Base-by-base conservation (phyloP, 2,797 vertebrate species). In the Petrocephalus schoutedeni region DNA sequence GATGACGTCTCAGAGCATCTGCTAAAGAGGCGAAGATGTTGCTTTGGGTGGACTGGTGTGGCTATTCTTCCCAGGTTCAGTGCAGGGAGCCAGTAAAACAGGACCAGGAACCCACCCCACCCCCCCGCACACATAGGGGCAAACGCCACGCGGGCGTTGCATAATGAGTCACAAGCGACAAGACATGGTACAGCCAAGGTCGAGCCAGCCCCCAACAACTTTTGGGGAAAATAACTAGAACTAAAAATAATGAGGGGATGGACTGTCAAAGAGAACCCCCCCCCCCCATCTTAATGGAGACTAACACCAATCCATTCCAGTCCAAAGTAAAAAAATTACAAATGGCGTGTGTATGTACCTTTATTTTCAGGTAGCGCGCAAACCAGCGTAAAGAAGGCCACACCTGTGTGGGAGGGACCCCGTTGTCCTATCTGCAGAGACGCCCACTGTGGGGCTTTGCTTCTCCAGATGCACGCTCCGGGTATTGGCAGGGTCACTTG, bases 121-220 rank as follows among this genome's bases (percentile, higher is more conserved):
- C 88, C 84, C 59, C 77, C 53, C 86, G 49, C 4, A 32, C 23
- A n/a, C 61, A 67, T 28, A 57, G 71, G 14, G 45, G 87, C 89
- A 71, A 87, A 89, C 58, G 56, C 82, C 88, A 90, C 86, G 87
- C 23, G 16, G 74, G 84, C 58, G 80, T 89, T 71, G 58, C 88
- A 61, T 87, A 90, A 89, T 32, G 85, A 89, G 86, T 89, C 71
- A 90, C 87, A 84, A 87, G 88, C 89, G 88, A 90, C 89, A 87
- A 88, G 49, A 28, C 45, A 88, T 56, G 49, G 7, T 28, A 59
- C 87, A 85, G 91, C 91, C 93, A 92, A 94, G 93, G 94, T 94
- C 93, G 92, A 90, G 91, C 90, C 93, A 89, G 89, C n/a, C 88
- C 93, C 87, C 91, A 89, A 90, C 92, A 90, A 92, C 92, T 92